A percentile compares a stretch with the other conserved stretches of the same genome.
Conservation (phyloP, 2,797 vertebrate species). For the Pangasius macronema region DNA sequence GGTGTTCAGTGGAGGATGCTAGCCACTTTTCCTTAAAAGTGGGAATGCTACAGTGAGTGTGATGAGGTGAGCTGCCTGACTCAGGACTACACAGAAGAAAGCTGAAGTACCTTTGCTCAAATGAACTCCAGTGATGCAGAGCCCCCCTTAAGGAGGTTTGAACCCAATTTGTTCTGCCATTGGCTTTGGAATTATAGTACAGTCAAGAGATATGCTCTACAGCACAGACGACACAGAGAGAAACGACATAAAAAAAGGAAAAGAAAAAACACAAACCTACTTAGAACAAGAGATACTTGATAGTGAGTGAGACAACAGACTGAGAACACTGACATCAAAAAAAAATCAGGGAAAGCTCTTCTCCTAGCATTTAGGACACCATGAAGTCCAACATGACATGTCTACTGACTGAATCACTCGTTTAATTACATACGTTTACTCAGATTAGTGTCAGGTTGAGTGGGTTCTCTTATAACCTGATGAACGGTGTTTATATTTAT, state of each 20-base stretch:
- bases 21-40: constrained; percentile 29
- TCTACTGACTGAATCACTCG: neutral
- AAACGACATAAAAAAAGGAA: constrained; percentile 62
- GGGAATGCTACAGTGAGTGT: constrained; percentile 39
- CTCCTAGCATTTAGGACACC: neutral
- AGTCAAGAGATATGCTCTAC: constrained; percentile 67
- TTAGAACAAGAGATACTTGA: constrained; percentile 62
- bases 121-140: constrained; percentile 64
- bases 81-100: constrained; percentile 64
- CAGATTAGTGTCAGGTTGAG: neutral
- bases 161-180: constrained; percentile 71
- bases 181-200: constrained; percentile 68
- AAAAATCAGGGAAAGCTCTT: constrained; percentile 31
- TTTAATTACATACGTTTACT: neutral
- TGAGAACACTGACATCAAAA: constrained; percentile 54
- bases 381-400: constrained; percentile 1
- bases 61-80: constrained; percentile 49
- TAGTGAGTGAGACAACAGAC: constrained; percentile 52
- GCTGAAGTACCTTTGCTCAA: constrained; percentile 64
- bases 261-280: constrained; percentile 64
- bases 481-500: neutral
- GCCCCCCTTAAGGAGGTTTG: constrained; percentile 66
- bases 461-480: neutral
- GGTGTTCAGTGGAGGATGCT: constrained; percentile 24
- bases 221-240: constrained; percentile 68